phyloP scores from a whole-genome alignment of 2,113 vertebrate genomes.

The Psilopsiagon aurifrons region DNA sequence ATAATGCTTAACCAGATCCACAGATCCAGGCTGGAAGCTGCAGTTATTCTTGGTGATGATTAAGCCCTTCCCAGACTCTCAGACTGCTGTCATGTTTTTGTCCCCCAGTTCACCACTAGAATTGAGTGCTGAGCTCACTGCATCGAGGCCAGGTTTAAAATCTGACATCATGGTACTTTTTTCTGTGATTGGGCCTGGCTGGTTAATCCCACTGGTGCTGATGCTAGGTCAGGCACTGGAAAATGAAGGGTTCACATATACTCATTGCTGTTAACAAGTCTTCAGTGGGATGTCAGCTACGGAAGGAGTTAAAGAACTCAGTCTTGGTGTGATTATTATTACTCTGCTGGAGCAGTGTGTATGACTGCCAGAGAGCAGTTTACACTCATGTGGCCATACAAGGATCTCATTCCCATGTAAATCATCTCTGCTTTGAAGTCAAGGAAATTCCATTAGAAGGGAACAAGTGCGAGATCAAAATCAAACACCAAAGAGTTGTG shows the following conservation, averaged over 20 bases:
- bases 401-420: not conserved
- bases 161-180: not conserved
- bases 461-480: conserved; percentile 3
- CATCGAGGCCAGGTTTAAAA: not conserved
- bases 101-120: not conserved
- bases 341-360: not conserved
- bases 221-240: not conserved
- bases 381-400: accelerated
- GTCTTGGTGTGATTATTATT: not conserved
- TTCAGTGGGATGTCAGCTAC: not conserved
- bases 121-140: not conserved
- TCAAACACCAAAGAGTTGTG: not conserved
- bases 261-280: not conserved
- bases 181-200: not conserved
- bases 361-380: not conserved
- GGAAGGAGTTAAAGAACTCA: not conserved
- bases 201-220: not conserved
- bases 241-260: not conserved
- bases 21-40: not conserved
- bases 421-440: not conserved
- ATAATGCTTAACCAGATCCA: not conserved
- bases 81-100: not conserved
- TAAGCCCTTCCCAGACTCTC: not conserved
- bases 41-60: not conserved
- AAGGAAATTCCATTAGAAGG: not conserved